Evolutionary conservation across 2,888 invertebrate species (phyloP), one percentile per base, ranked within the genome.

Genomic region (Capitulum mitella): DNA sequence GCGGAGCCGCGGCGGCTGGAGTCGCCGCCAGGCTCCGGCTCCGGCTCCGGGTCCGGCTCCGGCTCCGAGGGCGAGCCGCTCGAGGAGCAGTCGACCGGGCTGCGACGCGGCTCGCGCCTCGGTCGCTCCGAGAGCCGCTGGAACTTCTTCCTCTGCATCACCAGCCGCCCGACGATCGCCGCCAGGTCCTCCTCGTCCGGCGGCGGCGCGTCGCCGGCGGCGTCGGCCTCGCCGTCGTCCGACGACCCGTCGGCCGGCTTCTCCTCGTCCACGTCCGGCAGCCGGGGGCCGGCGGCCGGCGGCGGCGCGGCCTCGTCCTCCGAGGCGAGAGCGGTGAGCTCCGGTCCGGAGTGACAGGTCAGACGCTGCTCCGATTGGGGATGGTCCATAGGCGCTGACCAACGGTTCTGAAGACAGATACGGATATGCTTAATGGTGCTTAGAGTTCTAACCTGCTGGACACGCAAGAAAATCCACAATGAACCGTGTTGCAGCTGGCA

Each of bases 121-220:
- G 92, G 92, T 83, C 92, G 92, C 83, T 92, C 92, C 48, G 92
- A 86, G 75, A 93, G 88, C 82, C 92, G 91, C 82, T 93, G 92
- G 82, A 94, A 93, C 81, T 93, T 93, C 82, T 91, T 89, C 84
- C 92, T 93, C 84, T 93, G 92, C 90, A 93, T 90, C 14, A 94
- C 86, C n/a, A 94, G 87, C 84, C 93, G 93, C 0, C 93, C 91
- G 77, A 94, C 93, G 77, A 95, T 91, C 86, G 93, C 89, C 43
- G 43, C 43, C 43, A 1, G 51, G 51, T 22, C 51, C 22, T 19
- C 34, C 29, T 70, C 37, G 70, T 22, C 29, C 70, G 37, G 3
- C 46, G 16, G 29, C 46, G 76, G 26, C n/a, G 29, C 61, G 29
- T 19, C 74, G 74, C 26, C 40, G 22, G 26, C 40, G 40, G n/a